These are phyloP conservation scores for Dorcus hopei DNA, from an alignment of 2,888 invertebrate species.

Conservation along the genomic window DNA sequence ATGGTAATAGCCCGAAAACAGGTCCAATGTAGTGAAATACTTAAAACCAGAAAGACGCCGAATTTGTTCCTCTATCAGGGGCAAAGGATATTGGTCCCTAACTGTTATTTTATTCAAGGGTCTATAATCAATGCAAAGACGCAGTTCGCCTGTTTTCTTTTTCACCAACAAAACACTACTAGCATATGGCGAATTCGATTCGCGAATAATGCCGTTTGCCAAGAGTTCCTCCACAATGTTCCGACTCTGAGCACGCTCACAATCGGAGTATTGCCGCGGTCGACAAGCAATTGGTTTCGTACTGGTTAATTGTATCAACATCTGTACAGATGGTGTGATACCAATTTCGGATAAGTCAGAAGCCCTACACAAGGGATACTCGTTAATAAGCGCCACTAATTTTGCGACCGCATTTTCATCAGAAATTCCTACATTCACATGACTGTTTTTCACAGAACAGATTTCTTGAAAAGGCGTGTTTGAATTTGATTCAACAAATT, in stretches of 20 bases:
- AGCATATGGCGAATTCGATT: constrained; percentile 31
- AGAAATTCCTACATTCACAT: too few species aligned
- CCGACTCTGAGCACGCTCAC: not conserved
- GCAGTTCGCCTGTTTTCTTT: constrained; percentile 27
- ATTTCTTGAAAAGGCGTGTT: too few species aligned
- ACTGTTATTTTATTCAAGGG: constrained; percentile 33
- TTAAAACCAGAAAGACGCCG: constrained; percentile 26
- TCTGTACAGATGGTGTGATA: too few species aligned
- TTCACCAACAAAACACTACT: constrained; percentile 23
- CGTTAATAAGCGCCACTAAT: too few species aligned
- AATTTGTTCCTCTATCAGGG: constrained; percentile 34
- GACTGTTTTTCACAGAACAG: too few species aligned
- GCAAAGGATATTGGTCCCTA: constrained; percentile 34
- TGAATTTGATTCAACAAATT: too few species aligned
- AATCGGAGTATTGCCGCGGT: not conserved
- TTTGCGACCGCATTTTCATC: too few species aligned
- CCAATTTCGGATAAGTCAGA: too few species aligned
- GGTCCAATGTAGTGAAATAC: constrained; percentile 34
- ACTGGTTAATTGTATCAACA: too few species aligned
- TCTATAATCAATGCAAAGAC: constrained; percentile 33
- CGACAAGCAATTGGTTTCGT: not conserved
- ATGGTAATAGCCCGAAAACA: constrained; percentile 19
- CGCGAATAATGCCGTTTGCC: constrained; percentile 5
- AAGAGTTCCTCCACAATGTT: constrained; percentile 5
- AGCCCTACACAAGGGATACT: too few species aligned